Conservation (phyloP, 1,140 invertebrate species). For the Ceratoteleas bidentatus region DNA sequence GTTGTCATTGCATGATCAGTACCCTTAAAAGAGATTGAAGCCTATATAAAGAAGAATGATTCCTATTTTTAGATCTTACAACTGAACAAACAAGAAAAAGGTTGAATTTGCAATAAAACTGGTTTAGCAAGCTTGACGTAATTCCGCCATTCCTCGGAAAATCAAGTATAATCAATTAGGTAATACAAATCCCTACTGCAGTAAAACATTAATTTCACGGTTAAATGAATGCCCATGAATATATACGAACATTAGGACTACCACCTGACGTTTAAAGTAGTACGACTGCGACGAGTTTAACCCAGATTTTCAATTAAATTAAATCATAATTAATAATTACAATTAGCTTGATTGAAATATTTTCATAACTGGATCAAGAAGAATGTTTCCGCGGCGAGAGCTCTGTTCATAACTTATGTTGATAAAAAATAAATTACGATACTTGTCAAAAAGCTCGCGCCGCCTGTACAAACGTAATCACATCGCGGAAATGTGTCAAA, state of each 20-base stretch:
- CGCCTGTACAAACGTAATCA: conserved; percentile 18
- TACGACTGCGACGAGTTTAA: conserved; percentile 1
- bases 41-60: too few relatives aligned
- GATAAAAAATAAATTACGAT: conserved; percentile 15
- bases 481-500: conserved; percentile 39
- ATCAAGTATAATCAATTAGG: too few relatives aligned
- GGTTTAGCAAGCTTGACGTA: too few relatives aligned
- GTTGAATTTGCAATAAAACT: too few relatives aligned
- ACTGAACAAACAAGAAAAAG: too few relatives aligned
- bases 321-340: conserved; percentile 19
- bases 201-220: background rate
- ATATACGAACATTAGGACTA: background rate
- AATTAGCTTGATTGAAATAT: conserved; percentile 31
- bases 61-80: too few relatives aligned
- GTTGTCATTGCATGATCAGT: too few relatives aligned
- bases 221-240: background rate
- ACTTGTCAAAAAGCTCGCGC: conserved; percentile 9
- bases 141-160: too few relatives aligned
- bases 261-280: background rate
- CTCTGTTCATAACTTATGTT: background rate
- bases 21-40: too few relatives aligned
- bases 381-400: background rate
- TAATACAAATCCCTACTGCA: too few relatives aligned
- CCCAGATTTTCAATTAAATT: conserved; percentile 19
- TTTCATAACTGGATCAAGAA: conserved; percentile 11